phyloP scores from a whole-genome alignment of 2,113 vertebrate species.

The Xenus cinereus region DNA sequence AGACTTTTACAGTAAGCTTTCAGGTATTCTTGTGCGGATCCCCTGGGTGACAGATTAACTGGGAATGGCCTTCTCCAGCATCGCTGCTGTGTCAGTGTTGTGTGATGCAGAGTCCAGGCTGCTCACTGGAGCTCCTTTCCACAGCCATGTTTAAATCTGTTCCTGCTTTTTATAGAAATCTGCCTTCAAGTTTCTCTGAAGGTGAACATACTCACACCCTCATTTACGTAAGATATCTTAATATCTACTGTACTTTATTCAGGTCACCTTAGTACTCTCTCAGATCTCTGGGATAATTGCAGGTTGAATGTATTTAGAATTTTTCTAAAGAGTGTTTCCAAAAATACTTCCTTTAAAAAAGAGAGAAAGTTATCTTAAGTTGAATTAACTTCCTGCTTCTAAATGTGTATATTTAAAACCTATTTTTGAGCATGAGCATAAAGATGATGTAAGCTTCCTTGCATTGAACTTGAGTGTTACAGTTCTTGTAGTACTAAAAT shows the following conservation, averaged over 20 bases:
- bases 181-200: background rate
- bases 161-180: slow-evolving; percentile 50
- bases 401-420: background rate
- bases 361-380: background rate
- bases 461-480: background rate
- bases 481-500: background rate
- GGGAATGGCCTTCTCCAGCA: slow-evolving; percentile 4
- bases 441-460: background rate
- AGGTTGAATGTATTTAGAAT: background rate
- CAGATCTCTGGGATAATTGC: background rate
- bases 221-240: background rate
- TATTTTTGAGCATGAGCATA: background rate
- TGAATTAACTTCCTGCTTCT: background rate
- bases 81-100: background rate
- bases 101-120: background rate
- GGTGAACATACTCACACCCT: background rate
- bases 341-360: background rate
- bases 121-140: background rate
- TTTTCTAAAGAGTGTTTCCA: background rate
- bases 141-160: background rate
- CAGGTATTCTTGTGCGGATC: background rate
- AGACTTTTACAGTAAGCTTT: background rate
- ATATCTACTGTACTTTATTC: background rate
- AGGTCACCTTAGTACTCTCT: slow-evolving; percentile 5
- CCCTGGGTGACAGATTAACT: background rate